A percentile compares a stretch with the other conserved stretches of the same genome.
phyloP scores from a whole-genome alignment of 2,888 invertebrate genomes.

The Halocaridina rubra region DNA sequence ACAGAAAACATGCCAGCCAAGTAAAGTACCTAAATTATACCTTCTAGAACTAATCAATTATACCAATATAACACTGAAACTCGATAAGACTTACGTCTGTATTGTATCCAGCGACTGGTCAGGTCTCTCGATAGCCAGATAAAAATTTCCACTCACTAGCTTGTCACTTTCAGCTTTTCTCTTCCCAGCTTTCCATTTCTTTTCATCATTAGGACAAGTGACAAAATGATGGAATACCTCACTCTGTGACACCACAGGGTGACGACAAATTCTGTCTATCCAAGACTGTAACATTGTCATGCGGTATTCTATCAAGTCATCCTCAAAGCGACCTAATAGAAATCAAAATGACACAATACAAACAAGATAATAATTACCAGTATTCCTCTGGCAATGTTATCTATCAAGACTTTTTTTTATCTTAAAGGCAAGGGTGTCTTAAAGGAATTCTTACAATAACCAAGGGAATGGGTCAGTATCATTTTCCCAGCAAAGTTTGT shows the following conservation, averaged over 20 bases:
- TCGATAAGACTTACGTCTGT: conserved; percentile 71
- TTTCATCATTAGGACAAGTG: conserved; percentile 92
- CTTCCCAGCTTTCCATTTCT: conserved; percentile 97
- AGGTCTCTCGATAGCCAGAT: conserved; percentile 88
- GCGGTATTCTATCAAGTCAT: conserved; percentile 94
- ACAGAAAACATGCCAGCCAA: too few species aligned
- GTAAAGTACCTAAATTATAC: too few species aligned
- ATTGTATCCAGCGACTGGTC: conserved; percentile 76
- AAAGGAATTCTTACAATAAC: too few species aligned
- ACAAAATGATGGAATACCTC: conserved; percentile 98
- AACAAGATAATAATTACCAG: too few species aligned
- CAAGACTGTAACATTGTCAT: conserved; percentile 94
- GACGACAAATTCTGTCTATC: conserved; percentile 95
- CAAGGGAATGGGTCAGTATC: too few species aligned
- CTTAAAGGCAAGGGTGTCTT: too few species aligned
- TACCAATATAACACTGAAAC: too few species aligned
- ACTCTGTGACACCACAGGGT: conserved; percentile 91
- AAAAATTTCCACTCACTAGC: conserved; percentile 88
- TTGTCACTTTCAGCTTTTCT: conserved; percentile 94
- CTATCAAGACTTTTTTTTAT: too few species aligned
- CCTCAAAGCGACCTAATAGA: conserved; percentile 87
- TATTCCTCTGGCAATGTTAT: too few species aligned
- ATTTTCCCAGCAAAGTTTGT: too few species aligned
- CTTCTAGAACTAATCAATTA: too few species aligned
- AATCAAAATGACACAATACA: not conserved